These are phyloP conservation scores for Ceratosolen fusciceps DNA, from an alignment of 1,140 invertebrate genomes.

Conservation along the genomic window DNA sequence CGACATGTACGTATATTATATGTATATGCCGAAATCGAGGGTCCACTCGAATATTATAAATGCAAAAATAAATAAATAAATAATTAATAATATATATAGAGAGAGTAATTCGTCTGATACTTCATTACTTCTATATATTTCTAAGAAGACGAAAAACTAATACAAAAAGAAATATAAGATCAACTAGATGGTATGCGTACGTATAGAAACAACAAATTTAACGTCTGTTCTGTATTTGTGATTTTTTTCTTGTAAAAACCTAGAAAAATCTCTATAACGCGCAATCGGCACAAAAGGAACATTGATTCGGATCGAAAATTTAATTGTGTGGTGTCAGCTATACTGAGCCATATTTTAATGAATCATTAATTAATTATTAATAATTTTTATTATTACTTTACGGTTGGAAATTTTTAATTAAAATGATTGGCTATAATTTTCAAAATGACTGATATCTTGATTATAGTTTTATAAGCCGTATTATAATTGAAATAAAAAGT, in stretches of 20 bases:
- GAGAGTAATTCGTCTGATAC: conserved; percentile 56
- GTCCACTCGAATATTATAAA: conserved; percentile 29
- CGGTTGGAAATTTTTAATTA: not conserved
- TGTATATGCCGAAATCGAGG: conserved; percentile 12
- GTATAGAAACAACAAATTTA: conserved; percentile 30
- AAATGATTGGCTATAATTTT: not conserved
- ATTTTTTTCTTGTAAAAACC: conserved; percentile 26
- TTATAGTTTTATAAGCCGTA: not conserved
- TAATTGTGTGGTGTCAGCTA: not conserved
- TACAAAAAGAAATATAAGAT: not conserved
- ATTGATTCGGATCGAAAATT: not conserved
- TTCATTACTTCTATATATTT: conserved; percentile 68
- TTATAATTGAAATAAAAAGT: too few relatives aligned
- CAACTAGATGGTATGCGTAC: conserved; percentile 1
- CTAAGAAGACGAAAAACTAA: conserved; percentile 59
- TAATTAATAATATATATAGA: too few relatives aligned
- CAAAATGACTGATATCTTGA: not conserved
- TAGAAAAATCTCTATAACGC: not conserved
- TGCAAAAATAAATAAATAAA: conserved; percentile 25
- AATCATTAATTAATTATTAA: too few relatives aligned
- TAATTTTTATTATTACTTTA: not conserved
- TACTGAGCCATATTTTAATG: too few relatives aligned
- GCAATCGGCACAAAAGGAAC: not conserved
- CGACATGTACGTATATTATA: conserved; percentile 48
- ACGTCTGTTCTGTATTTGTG: conserved; percentile 50